Conservation (phyloP, 1,140 invertebrate genomes). For the Bombus terrestris region DNA sequence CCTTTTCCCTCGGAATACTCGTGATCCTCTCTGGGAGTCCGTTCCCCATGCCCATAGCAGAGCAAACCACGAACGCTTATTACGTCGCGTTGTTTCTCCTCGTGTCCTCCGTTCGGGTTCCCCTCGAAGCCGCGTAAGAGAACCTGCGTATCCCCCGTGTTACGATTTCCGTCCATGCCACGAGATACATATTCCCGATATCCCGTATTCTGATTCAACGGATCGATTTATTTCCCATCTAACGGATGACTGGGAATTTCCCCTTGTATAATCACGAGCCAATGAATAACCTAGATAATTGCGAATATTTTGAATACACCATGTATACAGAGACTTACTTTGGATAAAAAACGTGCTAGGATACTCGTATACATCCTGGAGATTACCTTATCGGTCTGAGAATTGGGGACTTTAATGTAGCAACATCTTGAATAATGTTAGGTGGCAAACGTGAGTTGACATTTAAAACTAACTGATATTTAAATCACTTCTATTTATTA, state of each 20-base stretch:
- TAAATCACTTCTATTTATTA: no score
- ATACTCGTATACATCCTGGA: no score
- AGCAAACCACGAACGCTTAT: conserved; percentile 35
- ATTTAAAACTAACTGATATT: no score
- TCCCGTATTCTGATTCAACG: not conserved
- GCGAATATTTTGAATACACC: not conserved
- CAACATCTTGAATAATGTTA: no score
- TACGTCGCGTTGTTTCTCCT: conserved; percentile 38
- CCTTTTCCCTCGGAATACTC: not conserved
- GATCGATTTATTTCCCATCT: not conserved
- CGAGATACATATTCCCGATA: not conserved
- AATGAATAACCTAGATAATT: not conserved
- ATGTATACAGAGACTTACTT: not conserved
- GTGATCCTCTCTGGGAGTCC: not conserved
- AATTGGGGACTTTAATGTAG: no score
- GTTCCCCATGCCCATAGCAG: not conserved
- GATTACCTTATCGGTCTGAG: no score
- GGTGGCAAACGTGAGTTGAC: no score
- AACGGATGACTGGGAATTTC: not conserved
- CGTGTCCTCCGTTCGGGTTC: not conserved
- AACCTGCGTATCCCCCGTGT: not conserved
- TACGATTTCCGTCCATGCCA: not conserved
- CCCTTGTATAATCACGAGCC: not conserved
- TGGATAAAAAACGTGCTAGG: no score
- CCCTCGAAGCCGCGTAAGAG: not conserved